A percentile compares a stretch with the other conserved stretches of the same genome.
phyloP scores from a whole-genome alignment of 2,888 invertebrate genomes.

The Disparrhopalites patrizii region DNA sequence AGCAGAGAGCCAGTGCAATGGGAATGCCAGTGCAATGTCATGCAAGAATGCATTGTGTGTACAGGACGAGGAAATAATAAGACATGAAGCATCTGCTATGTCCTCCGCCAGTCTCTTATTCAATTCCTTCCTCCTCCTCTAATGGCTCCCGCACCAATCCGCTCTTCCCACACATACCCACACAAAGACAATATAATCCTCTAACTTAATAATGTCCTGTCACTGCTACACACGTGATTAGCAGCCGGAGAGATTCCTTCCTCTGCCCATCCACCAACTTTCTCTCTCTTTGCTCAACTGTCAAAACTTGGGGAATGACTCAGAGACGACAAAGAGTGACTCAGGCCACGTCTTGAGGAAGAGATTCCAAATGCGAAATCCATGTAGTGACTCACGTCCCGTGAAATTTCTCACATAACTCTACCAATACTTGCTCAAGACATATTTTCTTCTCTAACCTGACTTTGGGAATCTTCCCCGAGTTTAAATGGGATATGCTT shows the following conservation, averaged over 20 bases:
- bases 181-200: conserved; percentile 7
- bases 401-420: conserved; percentile 38
- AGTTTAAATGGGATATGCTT: too few relatives aligned
- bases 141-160: conserved; percentile 44
- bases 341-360: conserved; percentile 26
- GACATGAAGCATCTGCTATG: conserved; percentile 36
- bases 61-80: conserved; percentile 4
- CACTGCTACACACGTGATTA: too few relatives aligned
- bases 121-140: conserved; percentile 33
- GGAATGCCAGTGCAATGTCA: conserved; percentile 2
- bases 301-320: too few relatives aligned
- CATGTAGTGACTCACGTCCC: conserved; percentile 36
- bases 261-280: too few relatives aligned
- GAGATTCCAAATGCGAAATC: too few relatives aligned
- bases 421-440: too few relatives aligned
- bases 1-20: neutral
- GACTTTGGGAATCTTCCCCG: too few relatives aligned
- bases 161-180: conserved; percentile 30
- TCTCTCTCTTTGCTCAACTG: too few relatives aligned
- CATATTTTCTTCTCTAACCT: too few relatives aligned
- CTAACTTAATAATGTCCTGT: conserved; percentile 2
- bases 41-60: conserved; percentile 14
- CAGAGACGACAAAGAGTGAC: too few relatives aligned
- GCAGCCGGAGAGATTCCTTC: too few relatives aligned
- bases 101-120: conserved; percentile 30